Evolutionary conservation across 2,113 vertebrate genomes (phyloP), one percentile per base, ranked within the genome.

Genomic region (Origma solitaria): DNA sequence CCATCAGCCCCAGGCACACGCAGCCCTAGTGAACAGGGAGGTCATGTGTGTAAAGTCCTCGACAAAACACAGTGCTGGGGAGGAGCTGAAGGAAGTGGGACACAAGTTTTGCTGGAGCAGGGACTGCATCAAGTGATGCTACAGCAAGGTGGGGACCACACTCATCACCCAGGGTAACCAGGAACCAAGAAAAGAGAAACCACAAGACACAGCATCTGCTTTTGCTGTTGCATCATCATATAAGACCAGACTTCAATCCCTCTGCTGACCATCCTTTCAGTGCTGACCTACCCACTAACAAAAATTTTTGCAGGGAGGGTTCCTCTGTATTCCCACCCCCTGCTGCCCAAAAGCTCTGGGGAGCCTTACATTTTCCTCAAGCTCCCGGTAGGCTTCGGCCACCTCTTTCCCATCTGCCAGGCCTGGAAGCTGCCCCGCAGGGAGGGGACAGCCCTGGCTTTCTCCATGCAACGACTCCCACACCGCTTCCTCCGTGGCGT

Each of bases 341-440:
- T 0, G 0, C 11, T 22, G 28, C 86, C 68, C 76, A 62, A 20
- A 73, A 94, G 4, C 66, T 88, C 60, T 71, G 2, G 3, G 56
- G 68, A 93, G 60, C 89, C 98, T 99, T 98, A 99, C 97, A 60
- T 98, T 98, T 98, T 98, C 98, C 97, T 98, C 98, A 97, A 98
- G 98, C 85, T 93, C 82, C 92, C 96, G 95, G 94, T 98, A 98
- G 23, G 87, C 98, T 82, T 98, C 95, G 2, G 90, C 78, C 80
- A 91, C 73, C 92, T 96, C 78, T 49, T 75, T 92, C n/a, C 81
- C 24, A 2, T 90, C 62, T 85, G 56, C 60, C 85, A 54, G 85
- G 90, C 42, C 80, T 44, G 84, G 89, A 38, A 49, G 84, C 33
- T 80, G 88, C 79, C 92, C 82, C 4, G 10, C 1, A 6, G 69